Percentiles rank a stretch among this genome's conserved stretches.
Conservation (phyloP, 1,140 invertebrate species). For the Drosophila fuyamai region DNA sequence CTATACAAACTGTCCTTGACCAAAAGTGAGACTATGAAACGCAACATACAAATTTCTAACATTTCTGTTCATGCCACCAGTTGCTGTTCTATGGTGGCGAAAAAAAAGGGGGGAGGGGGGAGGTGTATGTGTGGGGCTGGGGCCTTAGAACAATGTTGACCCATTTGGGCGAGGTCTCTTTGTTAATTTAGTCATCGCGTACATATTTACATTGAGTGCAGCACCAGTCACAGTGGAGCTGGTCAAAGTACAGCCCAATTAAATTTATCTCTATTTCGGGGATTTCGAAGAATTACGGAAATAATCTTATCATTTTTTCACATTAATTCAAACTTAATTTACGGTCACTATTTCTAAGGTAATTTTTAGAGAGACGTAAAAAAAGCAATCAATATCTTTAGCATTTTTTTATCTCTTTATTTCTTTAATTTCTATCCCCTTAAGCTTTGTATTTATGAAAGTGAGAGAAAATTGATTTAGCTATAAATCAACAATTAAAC, state of each 20-base stretch:
- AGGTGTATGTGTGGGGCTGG: slow-evolving; percentile 11
- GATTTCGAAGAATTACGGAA: neutral
- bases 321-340: no score
- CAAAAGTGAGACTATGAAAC: slow-evolving; percentile 1
- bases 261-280: neutral
- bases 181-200: slow-evolving; percentile 61
- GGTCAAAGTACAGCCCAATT: neutral
- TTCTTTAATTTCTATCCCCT: no score
- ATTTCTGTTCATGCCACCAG: slow-evolving; percentile 42
- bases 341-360: no score
- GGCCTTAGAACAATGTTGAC: slow-evolving; percentile 32
- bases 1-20: slow-evolving; percentile 4
- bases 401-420: no score
- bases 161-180: slow-evolving; percentile 30
- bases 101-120: slow-evolving; percentile 2
- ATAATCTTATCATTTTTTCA: neutral
- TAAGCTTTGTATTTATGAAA: no score
- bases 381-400: no score
- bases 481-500: neutral
- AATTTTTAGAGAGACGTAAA: no score
- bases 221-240: slow-evolving; percentile 6
- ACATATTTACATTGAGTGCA: slow-evolving; percentile 39
- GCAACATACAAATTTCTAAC: slow-evolving; percentile 12
- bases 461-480: neutral
- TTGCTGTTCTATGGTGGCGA: slow-evolving; percentile 16